Percentiles rank a stretch among this genome's conserved stretches.
phyloP scores from a whole-genome alignment of 2,888 invertebrate genomes.

The Morinoia aosen region DNA sequence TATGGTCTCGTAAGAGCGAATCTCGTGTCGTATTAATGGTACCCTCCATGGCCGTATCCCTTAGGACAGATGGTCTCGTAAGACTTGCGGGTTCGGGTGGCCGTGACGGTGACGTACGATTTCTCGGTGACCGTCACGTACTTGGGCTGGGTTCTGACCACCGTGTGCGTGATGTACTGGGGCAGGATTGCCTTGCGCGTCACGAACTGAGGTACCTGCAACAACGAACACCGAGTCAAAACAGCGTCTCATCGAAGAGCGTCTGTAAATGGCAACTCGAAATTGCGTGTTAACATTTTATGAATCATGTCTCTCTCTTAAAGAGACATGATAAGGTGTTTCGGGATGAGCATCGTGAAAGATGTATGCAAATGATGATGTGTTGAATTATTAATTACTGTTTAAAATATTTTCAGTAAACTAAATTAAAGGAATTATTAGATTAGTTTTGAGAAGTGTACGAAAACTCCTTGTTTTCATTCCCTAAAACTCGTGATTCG shows the following conservation, averaged over 20 bases:
- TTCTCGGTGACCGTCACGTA: conserved; percentile 67
- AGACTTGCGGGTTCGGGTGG: conserved; percentile 65
- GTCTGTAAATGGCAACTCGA: not conserved
- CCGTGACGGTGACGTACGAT: conserved; percentile 66
- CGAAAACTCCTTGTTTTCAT: not conserved
- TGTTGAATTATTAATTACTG: too few relatives aligned
- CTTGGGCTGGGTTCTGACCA: conserved; percentile 64
- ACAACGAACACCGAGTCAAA: not conserved
- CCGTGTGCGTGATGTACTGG: conserved; percentile 67
- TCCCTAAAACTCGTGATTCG: not conserved
- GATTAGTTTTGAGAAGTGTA: not conserved
- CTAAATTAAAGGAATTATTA: not conserved
- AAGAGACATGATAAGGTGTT: not conserved
- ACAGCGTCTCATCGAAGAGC: not conserved
- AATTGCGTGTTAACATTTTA: not conserved
- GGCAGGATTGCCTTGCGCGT: conserved; percentile 67
- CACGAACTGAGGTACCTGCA: conserved; percentile 67
- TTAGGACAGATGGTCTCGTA: conserved; percentile 67
- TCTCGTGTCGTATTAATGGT: conserved; percentile 30
- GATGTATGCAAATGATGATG: too few relatives aligned
- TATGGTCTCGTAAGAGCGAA: not conserved
- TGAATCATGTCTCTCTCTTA: not conserved
- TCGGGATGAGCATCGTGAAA: not conserved
- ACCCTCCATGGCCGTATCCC: conserved; percentile 57
- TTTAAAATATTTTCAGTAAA: not conserved